Base-by-base conservation (phyloP, 2,113 vertebrate species). In the Bothrops jararaca region DNA sequence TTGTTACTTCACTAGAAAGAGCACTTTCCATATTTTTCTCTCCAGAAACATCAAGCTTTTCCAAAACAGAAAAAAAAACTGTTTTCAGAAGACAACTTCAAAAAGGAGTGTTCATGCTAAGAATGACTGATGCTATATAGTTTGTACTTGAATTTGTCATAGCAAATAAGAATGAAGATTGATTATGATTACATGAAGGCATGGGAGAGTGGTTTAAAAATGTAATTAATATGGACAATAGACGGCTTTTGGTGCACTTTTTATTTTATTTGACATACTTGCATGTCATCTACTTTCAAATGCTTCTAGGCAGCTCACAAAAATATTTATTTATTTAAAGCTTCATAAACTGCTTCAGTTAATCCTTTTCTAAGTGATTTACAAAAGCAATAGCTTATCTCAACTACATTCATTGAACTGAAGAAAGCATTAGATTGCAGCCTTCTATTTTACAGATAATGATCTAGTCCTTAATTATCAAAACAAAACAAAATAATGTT, bases 1-100 rank as follows among this genome's bases (percentile, higher is more conserved):
- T 0, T 2, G 0, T 0, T 42, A 56, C 18, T 52, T 69, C 86
- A 54, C n/a, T 94, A 45, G 91, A 88, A 52, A 45, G 12, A 86
- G 42, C 20, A 42, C 39, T 18, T 23, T 9, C 89, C 91, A 57
- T 0, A 6, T 1, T 8, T 4, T 42, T 10, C 8, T 0, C 88
- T 0, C 0, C 39, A 12, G 18, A 90, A 89, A 29, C 2, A 64
- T 60, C 57, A 22, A 5, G 24, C 90, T 85, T 45, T 29, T 91
- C 91, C 87, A 69, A 86, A 92, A 92, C 5, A 34, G 50, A 95
- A 94, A 15, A 94, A 15, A 9, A 48, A 64, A 42, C 39, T 93
- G 87, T 24, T 74, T 5, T 39, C 39, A 90, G 88, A 92, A 92
- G 34, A 23, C 50, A 48, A 50, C n/a, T 50, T 22, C 80, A 22